phyloP scores from a whole-genome alignment of 1,140 invertebrate species.

The Anastrepha ludens region DNA sequence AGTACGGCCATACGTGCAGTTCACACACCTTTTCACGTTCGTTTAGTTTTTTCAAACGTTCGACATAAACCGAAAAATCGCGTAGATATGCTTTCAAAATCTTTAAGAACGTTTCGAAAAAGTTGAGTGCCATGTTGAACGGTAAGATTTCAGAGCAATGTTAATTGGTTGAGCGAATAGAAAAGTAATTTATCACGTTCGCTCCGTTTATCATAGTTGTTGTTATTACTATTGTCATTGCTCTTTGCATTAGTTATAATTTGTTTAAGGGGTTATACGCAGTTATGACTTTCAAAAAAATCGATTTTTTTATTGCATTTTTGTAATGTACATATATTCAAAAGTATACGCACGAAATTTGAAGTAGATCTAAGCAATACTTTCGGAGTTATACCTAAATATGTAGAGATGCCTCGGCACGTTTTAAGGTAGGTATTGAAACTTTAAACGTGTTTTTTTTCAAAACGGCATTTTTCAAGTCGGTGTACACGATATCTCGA shows the following conservation, averaged over 20 bases:
- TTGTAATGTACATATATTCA: too few relatives aligned
- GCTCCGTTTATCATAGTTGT: neutral
- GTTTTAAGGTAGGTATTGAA: too few relatives aligned
- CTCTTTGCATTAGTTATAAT: neutral
- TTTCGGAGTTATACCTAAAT: too few relatives aligned
- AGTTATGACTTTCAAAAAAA: too few relatives aligned
- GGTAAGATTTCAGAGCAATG: constrained; percentile 20
- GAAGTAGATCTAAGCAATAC: too few relatives aligned
- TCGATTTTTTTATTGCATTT: too few relatives aligned
- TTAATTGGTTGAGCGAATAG: neutral
- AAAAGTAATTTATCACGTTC: constrained; percentile 33
- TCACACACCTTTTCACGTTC: neutral
- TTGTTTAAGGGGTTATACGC: neutral
- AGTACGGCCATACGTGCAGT: constrained; percentile 6
- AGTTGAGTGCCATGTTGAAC: neutral
- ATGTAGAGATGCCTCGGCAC: too few relatives aligned
- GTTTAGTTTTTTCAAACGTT: neutral
- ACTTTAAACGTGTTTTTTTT: too few relatives aligned
- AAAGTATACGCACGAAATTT: too few relatives aligned
- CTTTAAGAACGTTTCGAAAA: constrained; percentile 1
- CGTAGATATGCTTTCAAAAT: neutral
- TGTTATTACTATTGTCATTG: neutral
- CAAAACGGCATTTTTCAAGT: too few relatives aligned
- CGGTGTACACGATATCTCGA: too few relatives aligned
- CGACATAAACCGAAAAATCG: neutral